Base-by-base conservation (phyloP, 37 sponge, comb jelly and placozoan genomes). In the Aplysina aerophoba region DNA sequence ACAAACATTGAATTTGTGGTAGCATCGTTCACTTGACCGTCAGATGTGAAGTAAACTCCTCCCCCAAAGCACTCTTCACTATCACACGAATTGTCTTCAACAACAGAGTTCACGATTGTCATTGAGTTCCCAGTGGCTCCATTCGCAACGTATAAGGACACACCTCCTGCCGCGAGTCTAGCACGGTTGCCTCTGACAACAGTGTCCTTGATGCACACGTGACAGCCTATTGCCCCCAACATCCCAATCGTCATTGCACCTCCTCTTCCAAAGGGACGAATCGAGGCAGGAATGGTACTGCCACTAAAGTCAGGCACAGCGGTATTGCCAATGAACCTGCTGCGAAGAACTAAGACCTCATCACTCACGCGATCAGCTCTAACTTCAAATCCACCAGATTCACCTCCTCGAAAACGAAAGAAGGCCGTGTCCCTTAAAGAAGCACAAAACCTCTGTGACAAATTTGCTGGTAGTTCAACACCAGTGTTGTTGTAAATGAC, bases 201-300 rank as follows among this genome's bases (percentile, higher is more conserved):
- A 15, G 62, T 61, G 38, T 87, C 63, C 28, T 34, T 53, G 62
- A 92, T 84, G 17, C 35, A 28, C 22, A 92, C 44, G 22, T 41
- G 20, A 40, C 83, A 85, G 21, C 62, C 53, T 25, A 36, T 14
- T 24, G 78, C 55, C 6, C 53, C 78, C 0, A 59, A 54, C 0
- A 92, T 63, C 20, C 74, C 24, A 36, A 92, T 86, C 13, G 86
- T 22, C 0, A 92, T 33, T 8, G 73, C 90, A 0, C 93, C 93
- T n/a, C 93, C 93, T 41, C 88, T 89, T 17, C 93, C 93, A 21
- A 86, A 75, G 53, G 80, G 8, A 75, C 87, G 89, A 34, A 89
- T 73, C 3, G 88, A 64, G 3, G 86, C 87, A n/a, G 93, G 93
- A 0, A 86, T 63, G 15, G 84, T 74, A 62, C 80, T 82, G 44